Percentiles rank a stretch among this genome's conserved stretches.
These are phyloP conservation scores for Lomographa bimaculata DNA, from an alignment of 2,888 invertebrate genomes.

Conservation along the genomic window DNA sequence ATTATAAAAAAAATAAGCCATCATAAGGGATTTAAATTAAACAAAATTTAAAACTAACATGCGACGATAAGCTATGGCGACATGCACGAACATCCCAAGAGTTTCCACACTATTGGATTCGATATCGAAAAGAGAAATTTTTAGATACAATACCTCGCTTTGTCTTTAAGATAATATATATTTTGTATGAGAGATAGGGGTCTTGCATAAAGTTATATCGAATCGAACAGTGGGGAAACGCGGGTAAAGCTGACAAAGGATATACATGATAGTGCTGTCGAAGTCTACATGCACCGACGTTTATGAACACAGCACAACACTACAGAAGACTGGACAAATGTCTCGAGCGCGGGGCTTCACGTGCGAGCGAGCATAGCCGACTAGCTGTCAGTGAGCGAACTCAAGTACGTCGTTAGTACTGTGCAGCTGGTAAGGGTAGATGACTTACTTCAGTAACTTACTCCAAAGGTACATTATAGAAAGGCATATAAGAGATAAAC, in stretches of 20 bases:
- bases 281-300: conserved; percentile 24
- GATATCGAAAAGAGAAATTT: too few relatives aligned
- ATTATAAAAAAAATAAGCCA: conserved; percentile 13
- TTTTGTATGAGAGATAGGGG: too few relatives aligned
- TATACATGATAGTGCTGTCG: conserved; percentile 26
- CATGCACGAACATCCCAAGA: conserved; percentile 25
- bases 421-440: conserved; percentile 49
- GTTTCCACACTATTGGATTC: too few relatives aligned
- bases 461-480: too few relatives aligned
- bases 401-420: conserved; percentile 39
- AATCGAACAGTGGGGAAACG: too few relatives aligned
- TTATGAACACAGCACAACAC: conserved; percentile 53
- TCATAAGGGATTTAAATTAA: not conserved
- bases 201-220: too few relatives aligned
- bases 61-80: conserved; percentile 28
- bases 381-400: conserved; percentile 30
- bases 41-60: conserved; percentile 32
- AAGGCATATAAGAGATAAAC: too few relatives aligned
- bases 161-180: too few relatives aligned
- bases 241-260: conserved; percentile 27
- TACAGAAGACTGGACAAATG: conserved; percentile 46
- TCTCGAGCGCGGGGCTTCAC: conserved; percentile 27
- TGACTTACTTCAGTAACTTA: too few relatives aligned
- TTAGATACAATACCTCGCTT: too few relatives aligned
- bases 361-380: too few relatives aligned